Evolutionary conservation across 2,797 vertebrate species (phyloP).

Genomic region (Aplochiton taeniatus): DNA sequence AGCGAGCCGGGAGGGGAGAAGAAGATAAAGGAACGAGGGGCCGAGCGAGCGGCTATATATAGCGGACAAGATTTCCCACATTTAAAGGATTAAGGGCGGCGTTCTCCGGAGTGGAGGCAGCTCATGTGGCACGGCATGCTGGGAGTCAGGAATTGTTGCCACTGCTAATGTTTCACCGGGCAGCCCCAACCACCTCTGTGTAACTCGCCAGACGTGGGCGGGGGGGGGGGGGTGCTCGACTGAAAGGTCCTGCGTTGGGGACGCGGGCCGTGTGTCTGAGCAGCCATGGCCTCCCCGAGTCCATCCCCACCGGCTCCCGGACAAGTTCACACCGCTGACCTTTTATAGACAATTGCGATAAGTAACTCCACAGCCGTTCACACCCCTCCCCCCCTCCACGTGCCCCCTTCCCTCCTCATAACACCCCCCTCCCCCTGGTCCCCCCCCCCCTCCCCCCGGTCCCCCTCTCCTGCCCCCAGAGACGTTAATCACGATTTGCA

Average conservation of each 20-base stretch:
- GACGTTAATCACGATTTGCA: constrained; percentile 42
- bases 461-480: constrained; percentile 9
- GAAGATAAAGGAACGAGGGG: constrained; percentile 38
- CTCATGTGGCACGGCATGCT: constrained; percentile 96
- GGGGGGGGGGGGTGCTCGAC: constrained; percentile 72
- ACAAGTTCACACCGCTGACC: constrained; percentile 75
- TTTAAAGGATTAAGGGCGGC: constrained; percentile 86
- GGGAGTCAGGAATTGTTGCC: constrained; percentile 98
- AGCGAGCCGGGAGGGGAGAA: constrained; percentile 16
- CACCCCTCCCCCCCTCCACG: neutral
- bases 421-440: constrained; percentile 4
- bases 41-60: constrained; percentile 83
- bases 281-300: constrained; percentile 83
- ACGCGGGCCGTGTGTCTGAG: constrained; percentile 83
- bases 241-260: constrained; percentile 84
- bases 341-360: constrained; percentile 82
- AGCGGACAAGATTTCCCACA: constrained; percentile 95
- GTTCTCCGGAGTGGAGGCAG: constrained; percentile 81
- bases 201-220: constrained; percentile 89
- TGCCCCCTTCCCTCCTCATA: constrained; percentile 13
- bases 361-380: constrained; percentile 67
- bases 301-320: constrained; percentile 50
- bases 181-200: constrained; percentile 82
- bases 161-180: constrained; percentile 96
- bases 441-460: neutral